phyloP scores from a whole-genome alignment of 2,888 invertebrate species.

The Agonopterix heracliana region DNA sequence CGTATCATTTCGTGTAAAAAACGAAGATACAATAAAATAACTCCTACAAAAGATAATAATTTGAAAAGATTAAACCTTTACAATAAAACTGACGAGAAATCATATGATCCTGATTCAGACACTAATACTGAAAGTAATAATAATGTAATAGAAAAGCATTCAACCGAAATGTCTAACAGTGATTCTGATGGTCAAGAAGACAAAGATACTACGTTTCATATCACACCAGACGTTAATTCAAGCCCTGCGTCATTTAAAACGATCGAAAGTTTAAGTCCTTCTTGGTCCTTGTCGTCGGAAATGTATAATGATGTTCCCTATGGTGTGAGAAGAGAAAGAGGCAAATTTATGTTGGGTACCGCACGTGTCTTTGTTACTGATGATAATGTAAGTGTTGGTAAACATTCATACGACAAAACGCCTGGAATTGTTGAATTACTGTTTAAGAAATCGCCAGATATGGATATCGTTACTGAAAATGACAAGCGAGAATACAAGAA shows the following conservation, averaged over 20 bases:
- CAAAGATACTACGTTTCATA: background rate
- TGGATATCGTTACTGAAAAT: constrained; percentile 1
- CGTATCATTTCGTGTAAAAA: background rate
- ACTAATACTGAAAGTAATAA: background rate
- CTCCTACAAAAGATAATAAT: background rate
- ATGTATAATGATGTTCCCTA: constrained; percentile 4
- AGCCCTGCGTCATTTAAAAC: background rate
- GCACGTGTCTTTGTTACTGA: background rate
- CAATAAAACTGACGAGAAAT: background rate
- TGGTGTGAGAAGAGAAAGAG: constrained; percentile 7
- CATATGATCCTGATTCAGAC: background rate
- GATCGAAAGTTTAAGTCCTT: background rate
- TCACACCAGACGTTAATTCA: too few relatives aligned
- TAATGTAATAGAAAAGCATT: too few relatives aligned
- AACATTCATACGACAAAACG: constrained; percentile 7
- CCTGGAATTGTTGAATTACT: constrained; percentile 8
- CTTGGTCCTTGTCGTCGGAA: background rate
- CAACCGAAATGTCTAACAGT: background rate
- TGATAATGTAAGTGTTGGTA: background rate
- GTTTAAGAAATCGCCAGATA: constrained; percentile 6
- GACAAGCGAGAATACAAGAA: constrained; percentile 12
- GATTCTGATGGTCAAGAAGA: background rate
- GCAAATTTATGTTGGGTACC: constrained; percentile 9
- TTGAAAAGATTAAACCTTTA: background rate
- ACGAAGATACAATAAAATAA: too few relatives aligned